phyloP scores from a whole-genome alignment of 2,797 vertebrate species.

The Clarias fuscus region DNA sequence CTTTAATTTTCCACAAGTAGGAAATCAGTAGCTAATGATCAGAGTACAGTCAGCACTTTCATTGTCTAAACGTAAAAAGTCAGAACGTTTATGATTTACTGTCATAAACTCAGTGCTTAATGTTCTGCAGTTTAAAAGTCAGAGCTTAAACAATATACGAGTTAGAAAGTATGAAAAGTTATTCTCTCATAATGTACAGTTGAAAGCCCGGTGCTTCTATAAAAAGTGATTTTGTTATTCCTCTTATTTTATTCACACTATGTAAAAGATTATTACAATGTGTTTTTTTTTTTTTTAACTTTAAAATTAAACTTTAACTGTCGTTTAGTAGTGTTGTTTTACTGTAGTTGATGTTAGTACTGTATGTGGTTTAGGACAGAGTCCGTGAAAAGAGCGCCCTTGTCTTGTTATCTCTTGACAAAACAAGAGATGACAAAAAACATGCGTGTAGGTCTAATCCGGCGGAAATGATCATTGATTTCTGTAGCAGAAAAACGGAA shows the following conservation, averaged over 20 bases:
- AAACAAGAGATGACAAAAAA: neutral
- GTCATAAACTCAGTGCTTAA: neutral
- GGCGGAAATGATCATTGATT: conserved; percentile 37
- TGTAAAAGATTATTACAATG: neutral
- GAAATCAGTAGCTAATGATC: no score
- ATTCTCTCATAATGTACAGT: neutral
- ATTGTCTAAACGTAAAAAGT: neutral
- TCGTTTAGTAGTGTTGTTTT: neutral
- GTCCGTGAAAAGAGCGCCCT: neutral
- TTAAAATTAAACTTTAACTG: neutral
- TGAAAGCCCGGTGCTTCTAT: neutral
- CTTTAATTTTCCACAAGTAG: no score
- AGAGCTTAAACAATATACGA: neutral
- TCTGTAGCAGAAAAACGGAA: conserved; percentile 23
- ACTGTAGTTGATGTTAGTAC: neutral
- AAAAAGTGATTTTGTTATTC: neutral
- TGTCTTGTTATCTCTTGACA: conserved; percentile 9
- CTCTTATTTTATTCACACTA: neutral
- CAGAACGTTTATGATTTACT: neutral
- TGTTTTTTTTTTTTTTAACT: neutral
- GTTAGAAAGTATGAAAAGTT: neutral
- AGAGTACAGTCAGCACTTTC: neutral
- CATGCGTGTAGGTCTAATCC: conserved; percentile 20
- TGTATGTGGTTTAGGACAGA: neutral
- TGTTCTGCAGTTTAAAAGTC: neutral